Conservation (phyloP, 2,113 vertebrate genomes). For the Pterocles gutturalis region DNA sequence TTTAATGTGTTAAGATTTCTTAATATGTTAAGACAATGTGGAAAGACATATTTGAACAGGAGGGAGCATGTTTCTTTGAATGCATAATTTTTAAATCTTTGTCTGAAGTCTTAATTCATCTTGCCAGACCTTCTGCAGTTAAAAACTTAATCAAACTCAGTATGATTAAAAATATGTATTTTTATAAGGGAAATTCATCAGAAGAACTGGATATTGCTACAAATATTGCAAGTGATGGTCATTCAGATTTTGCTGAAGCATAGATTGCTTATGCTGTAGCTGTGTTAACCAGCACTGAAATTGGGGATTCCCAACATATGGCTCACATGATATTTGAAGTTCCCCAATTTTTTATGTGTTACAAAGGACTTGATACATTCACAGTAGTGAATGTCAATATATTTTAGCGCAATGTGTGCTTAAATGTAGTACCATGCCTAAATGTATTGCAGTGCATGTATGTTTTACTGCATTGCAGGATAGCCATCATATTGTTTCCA, state of each 20-base stretch:
- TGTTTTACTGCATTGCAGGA: not conserved
- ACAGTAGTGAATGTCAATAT: not conserved
- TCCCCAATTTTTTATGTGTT: not conserved
- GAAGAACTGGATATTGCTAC: not conserved
- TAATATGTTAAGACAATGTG: slow-evolving; percentile 65
- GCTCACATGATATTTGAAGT: not conserved
- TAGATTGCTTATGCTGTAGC: not conserved
- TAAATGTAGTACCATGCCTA: not conserved
- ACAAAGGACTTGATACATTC: not conserved
- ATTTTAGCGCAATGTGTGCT: accelerated
- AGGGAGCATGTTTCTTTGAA: slow-evolving; percentile 66
- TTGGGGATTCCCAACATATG: accelerated
- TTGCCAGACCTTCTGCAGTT: slow-evolving; percentile 17
- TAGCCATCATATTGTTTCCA: not conserved
- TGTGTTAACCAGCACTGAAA: not conserved
- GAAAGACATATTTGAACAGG: slow-evolving; percentile 71
- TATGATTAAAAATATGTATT: not conserved
- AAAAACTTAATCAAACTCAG: slow-evolving; percentile 27
- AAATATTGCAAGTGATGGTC: not conserved
- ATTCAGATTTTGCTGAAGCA: not conserved
- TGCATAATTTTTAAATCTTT: slow-evolving; percentile 44
- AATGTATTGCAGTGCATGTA: not conserved
- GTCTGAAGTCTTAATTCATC: slow-evolving; percentile 48
- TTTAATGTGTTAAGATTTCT: slow-evolving; percentile 69
- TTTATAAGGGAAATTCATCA: slow-evolving; percentile 18